Evolutionary conservation across 2,888 invertebrate genomes (phyloP).

Genomic region (Watsonalla binaria): DNA sequence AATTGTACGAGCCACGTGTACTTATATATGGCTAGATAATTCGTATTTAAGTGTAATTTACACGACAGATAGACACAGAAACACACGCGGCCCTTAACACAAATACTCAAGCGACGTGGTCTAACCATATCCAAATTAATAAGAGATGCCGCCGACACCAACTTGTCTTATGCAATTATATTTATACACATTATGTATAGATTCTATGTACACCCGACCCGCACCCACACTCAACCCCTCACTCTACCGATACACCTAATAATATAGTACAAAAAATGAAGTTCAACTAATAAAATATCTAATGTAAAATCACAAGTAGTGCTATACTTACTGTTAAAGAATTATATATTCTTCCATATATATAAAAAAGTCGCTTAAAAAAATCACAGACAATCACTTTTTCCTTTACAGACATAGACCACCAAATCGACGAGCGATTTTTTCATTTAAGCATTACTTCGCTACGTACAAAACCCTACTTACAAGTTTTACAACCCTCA

Average conservation of each 20-base stretch:
- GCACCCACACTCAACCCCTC: constrained; percentile 50
- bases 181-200: constrained; percentile 33
- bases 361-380: constrained; percentile 80
- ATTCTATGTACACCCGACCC: constrained; percentile 70
- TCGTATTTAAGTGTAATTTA: constrained; percentile 48
- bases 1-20: constrained; percentile 45
- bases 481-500: constrained; percentile 78
- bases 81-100: constrained; percentile 43
- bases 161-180: constrained; percentile 37
- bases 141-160: constrained; percentile 31
- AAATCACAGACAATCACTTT: constrained; percentile 80
- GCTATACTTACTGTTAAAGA: constrained; percentile 79
- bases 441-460: constrained; percentile 71
- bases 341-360: constrained; percentile 73
- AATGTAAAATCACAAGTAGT: constrained; percentile 79
- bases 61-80: constrained; percentile 31
- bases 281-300: constrained; percentile 69
- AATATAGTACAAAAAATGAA: constrained; percentile 67
- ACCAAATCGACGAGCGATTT: constrained; percentile 66
- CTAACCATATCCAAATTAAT: constrained; percentile 60
- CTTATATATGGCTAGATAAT: constrained; percentile 48
- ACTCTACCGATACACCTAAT: constrained; percentile 46
- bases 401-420: constrained; percentile 77
- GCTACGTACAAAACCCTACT: constrained; percentile 76
- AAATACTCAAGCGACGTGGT: constrained; percentile 56